Evolutionary conservation across 2,888 invertebrate genomes (phyloP).

Genomic region (Macrophya annulata): DNA sequence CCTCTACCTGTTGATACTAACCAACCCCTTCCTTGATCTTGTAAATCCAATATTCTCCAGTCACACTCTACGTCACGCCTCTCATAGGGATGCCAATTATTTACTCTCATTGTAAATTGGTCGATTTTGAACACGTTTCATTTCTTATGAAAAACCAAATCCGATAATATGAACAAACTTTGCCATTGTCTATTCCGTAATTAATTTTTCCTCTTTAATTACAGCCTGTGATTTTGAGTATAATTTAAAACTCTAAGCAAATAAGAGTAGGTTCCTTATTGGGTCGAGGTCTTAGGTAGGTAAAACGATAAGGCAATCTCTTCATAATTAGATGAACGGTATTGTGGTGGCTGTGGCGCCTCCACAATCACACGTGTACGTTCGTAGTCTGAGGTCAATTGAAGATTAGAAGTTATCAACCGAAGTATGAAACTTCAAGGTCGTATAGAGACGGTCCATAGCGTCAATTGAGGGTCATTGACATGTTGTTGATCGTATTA

Average conservation of each 20-base stretch:
- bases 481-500: slow-evolving; percentile 22
- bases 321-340: background rate
- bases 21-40: slow-evolving; percentile 78
- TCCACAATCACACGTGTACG: slow-evolving; percentile 3
- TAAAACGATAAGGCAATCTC: slow-evolving; percentile 22
- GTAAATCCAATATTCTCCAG: slow-evolving; percentile 71
- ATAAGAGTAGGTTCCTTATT: background rate
- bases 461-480: slow-evolving; percentile 28
- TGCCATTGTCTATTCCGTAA: background rate
- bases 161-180: background rate
- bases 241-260: background rate
- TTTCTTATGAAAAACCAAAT: background rate
- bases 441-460: background rate
- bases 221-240: background rate
- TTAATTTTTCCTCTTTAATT: background rate
- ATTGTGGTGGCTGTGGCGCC: slow-evolving; percentile 9
- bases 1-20: slow-evolving; percentile 78
- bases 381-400: background rate
- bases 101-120: background rate
- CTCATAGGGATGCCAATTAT: background rate
- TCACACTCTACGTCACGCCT: slow-evolving; percentile 52
- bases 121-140: background rate
- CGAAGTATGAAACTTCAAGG: background rate
- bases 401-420: slow-evolving; percentile 15
- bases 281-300: slow-evolving; percentile 16